Conservation (phyloP, 2,888 invertebrate species). For the Dolomedes plantarius region DNA sequence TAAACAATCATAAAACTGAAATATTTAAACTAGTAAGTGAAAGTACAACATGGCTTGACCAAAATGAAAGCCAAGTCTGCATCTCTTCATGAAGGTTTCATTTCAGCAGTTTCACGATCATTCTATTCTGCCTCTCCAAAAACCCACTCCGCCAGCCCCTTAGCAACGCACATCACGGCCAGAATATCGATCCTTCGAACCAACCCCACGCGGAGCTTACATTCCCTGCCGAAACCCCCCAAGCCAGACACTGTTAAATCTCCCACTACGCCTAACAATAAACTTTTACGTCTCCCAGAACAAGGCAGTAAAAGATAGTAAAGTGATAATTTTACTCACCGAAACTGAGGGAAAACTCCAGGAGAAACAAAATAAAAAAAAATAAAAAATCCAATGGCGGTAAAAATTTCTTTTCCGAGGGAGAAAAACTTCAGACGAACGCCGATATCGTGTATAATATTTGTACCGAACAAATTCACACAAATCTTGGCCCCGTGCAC, state of each 20-base stretch:
- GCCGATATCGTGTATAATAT: background rate
- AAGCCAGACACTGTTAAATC: too few relatives aligned
- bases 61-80: too few relatives aligned
- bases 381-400: slow-evolving; percentile 7
- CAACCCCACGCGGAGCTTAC: background rate
- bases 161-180: slow-evolving; percentile 11
- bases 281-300: too few relatives aligned
- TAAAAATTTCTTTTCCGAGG: background rate
- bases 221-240: too few relatives aligned
- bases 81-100: too few relatives aligned
- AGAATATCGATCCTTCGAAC: background rate
- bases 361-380: background rate
- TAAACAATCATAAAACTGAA: too few relatives aligned
- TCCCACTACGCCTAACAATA: too few relatives aligned
- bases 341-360: background rate
- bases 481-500: background rate
- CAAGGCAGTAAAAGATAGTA: background rate
- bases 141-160: background rate
- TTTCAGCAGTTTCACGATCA: too few relatives aligned
- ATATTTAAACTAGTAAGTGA: too few relatives aligned
- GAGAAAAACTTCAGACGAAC: too few relatives aligned
- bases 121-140: too few relatives aligned
- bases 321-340: background rate
- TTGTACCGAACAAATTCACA: background rate
- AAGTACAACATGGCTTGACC: too few relatives aligned